These are phyloP conservation scores for Automeris io DNA, from an alignment of 2,888 invertebrate species.

Conservation along the genomic window DNA sequence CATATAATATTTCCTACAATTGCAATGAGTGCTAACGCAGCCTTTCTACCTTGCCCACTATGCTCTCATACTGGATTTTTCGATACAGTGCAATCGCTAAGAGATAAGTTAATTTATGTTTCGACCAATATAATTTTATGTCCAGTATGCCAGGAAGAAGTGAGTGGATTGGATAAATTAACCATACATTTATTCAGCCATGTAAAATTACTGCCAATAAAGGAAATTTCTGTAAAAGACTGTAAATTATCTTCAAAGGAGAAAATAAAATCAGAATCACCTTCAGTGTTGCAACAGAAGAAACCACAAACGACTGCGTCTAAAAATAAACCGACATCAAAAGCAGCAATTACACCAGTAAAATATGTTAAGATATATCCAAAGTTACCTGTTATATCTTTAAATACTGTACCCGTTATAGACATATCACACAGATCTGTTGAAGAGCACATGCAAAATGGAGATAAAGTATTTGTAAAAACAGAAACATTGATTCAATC, in stretches of 20 bases:
- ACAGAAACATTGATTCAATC: constrained; percentile 37
- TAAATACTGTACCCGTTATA: constrained; percentile 52
- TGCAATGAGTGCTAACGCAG: constrained; percentile 69
- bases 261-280: constrained; percentile 30
- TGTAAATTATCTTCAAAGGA: constrained; percentile 16
- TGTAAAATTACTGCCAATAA: constrained; percentile 55
- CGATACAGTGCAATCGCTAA: constrained; percentile 81
- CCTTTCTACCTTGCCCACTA: constrained; percentile 84
- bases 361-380: constrained; percentile 70
- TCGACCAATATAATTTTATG: constrained; percentile 85
- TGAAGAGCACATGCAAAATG: constrained; percentile 29
- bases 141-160: constrained; percentile 86
- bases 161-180: constrained; percentile 87
- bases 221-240: constrained; percentile 25
- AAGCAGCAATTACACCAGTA: constrained; percentile 41
- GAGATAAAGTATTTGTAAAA: constrained; percentile 39
- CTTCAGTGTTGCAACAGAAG: constrained; percentile 35
- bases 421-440: constrained; percentile 36
- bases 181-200: constrained; percentile 90
- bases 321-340: constrained; percentile 58
- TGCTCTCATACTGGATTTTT: constrained; percentile 85
- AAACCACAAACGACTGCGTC: constrained; percentile 40
- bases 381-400: constrained; percentile 57
- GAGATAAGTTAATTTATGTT: constrained; percentile 83
- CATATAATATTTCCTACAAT: constrained; percentile 3